A percentile compares a stretch with the other conserved stretches of the same genome.
Conservation (phyloP, 2,888 invertebrate genomes). For the Cryptus viduatorius region DNA sequence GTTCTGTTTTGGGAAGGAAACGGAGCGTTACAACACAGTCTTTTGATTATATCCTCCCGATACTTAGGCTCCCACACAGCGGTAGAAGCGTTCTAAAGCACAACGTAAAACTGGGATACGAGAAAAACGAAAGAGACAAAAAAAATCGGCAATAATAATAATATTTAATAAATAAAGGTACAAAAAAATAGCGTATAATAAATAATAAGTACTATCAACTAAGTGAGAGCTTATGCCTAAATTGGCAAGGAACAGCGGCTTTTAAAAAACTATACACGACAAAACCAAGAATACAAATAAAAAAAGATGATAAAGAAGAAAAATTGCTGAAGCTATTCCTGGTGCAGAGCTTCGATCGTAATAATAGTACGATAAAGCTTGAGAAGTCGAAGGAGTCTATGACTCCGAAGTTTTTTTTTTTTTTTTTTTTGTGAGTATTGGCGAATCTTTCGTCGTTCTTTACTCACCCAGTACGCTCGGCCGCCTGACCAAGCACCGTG, state of each 20-base stretch:
- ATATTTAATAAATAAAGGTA: constrained; percentile 51
- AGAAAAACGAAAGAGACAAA: constrained; percentile 44
- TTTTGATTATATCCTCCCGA: background rate
- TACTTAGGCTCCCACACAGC: background rate
- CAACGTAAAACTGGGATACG: background rate
- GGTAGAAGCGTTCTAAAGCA: constrained; percentile 38
- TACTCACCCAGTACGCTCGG: constrained; percentile 88
- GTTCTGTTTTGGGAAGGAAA: constrained; percentile 21
- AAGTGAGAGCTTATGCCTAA: constrained; percentile 30
- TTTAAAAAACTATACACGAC: constrained; percentile 28
- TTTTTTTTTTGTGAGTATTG: constrained; percentile 28
- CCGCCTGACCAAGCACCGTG: constrained; percentile 85
- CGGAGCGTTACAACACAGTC: background rate
- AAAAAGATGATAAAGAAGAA: constrained; percentile 28
- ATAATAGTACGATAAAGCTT: constrained; percentile 29
- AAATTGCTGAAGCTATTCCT: constrained; percentile 35
- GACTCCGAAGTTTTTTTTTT: constrained; percentile 35
- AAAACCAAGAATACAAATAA: constrained; percentile 4
- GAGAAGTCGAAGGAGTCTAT: background rate
- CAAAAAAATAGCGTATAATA: constrained; percentile 46
- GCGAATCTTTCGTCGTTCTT: constrained; percentile 51
- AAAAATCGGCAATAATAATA: constrained; percentile 44
- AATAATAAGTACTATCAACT: constrained; percentile 53
- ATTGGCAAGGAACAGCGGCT: constrained; percentile 58
- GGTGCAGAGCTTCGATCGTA: constrained; percentile 41